phyloP scores from a whole-genome alignment of 2,888 invertebrate genomes.

The Coenonympha glycerion region DNA sequence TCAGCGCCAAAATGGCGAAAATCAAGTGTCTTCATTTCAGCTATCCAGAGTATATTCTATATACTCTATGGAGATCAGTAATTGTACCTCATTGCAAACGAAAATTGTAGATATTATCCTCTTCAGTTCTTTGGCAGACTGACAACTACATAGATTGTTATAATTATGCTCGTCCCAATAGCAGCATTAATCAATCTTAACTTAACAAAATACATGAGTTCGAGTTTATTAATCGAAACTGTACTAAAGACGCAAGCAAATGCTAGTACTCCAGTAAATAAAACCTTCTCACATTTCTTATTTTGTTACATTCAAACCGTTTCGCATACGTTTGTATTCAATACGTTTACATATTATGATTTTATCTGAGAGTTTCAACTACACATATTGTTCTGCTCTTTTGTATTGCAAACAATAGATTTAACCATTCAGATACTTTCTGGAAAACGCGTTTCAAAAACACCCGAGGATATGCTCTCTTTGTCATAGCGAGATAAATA shows the following conservation, averaged over 20 bases:
- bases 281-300: slow-evolving; percentile 11
- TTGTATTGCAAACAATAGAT: slow-evolving; percentile 15
- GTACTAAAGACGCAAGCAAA: too few relatives aligned
- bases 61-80: too few relatives aligned
- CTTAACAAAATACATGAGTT: not conserved
- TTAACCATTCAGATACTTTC: slow-evolving; percentile 13
- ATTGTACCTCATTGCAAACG: too few relatives aligned
- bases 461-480: not conserved
- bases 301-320: slow-evolving; percentile 6
- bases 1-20: too few relatives aligned
- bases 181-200: not conserved
- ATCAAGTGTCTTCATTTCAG: too few relatives aligned
- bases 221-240: too few relatives aligned
- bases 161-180: too few relatives aligned
- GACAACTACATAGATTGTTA: too few relatives aligned
- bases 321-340: slow-evolving; percentile 6
- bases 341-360: slow-evolving; percentile 7
- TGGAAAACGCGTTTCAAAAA: slow-evolving; percentile 4
- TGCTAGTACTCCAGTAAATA: too few relatives aligned
- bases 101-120: too few relatives aligned
- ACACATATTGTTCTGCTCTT: slow-evolving; percentile 15
- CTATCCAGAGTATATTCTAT: too few relatives aligned
- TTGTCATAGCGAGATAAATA: slow-evolving; percentile 3
- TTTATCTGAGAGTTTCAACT: slow-evolving; percentile 8
- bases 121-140: too few relatives aligned